Evolutionary conservation across 2,113 vertebrate genomes (phyloP).

Genomic region (Neoarius graeffei): DNA sequence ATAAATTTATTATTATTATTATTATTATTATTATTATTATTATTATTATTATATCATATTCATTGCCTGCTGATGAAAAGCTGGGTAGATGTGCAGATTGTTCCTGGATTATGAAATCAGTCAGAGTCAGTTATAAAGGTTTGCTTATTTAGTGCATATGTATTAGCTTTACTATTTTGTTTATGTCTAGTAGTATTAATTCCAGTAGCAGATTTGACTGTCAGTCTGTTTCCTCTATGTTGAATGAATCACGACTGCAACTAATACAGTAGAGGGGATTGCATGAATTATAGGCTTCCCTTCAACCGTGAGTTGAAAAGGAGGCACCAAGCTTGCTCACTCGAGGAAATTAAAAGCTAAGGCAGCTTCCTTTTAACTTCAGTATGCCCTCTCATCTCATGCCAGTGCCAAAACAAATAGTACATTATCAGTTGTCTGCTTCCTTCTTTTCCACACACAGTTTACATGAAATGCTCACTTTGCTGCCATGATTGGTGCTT

Average conservation of each 20-base stretch:
- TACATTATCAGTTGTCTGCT: slow-evolving; percentile 61
- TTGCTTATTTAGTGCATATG: background rate
- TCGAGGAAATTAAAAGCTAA: slow-evolving; percentile 77
- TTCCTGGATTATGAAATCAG: background rate
- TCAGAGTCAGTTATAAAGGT: background rate
- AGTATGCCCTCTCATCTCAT: slow-evolving; percentile 69
- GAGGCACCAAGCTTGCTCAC: slow-evolving; percentile 62
- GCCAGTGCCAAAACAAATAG: slow-evolving; percentile 69
- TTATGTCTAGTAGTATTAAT: background rate
- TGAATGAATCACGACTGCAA: slow-evolving; percentile 56
- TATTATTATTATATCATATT: background rate
- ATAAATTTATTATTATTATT: no score
- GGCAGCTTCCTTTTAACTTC: slow-evolving; percentile 66
- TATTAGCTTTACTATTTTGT: background rate
- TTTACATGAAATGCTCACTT: slow-evolving; percentile 39
- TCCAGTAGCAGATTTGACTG: background rate
- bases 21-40: no score
- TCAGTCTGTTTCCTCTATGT: slow-evolving; percentile 5
- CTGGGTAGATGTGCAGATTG: background rate
- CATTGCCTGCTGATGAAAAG: background rate
- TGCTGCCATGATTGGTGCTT: background rate
- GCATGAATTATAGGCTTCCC: slow-evolving; percentile 68
- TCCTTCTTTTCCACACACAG: slow-evolving; percentile 48
- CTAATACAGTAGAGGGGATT: slow-evolving; percentile 41
- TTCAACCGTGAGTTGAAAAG: slow-evolving; percentile 63